A percentile compares a stretch with the other conserved stretches of the same genome.
phyloP scores from a whole-genome alignment of 2,113 vertebrate genomes.

The Tursiops truncatus region DNA sequence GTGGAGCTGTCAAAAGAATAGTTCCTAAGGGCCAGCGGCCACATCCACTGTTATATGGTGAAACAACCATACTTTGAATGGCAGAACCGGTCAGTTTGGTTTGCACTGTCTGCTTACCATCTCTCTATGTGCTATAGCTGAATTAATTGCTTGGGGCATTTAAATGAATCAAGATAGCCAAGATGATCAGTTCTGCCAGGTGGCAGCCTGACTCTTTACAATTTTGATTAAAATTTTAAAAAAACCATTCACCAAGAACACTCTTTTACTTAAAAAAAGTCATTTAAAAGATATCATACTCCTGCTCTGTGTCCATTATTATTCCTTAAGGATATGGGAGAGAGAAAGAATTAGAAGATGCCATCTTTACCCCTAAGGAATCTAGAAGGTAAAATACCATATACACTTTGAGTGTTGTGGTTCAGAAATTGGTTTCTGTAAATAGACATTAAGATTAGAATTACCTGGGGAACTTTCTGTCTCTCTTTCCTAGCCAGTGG shows the following conservation, averaged over 20 bases:
- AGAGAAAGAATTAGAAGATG: constrained; percentile 1
- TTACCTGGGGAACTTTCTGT: not conserved
- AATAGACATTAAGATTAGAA: not conserved
- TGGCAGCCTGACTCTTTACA: constrained; percentile 15
- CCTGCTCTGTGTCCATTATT: not conserved
- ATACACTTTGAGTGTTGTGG: not conserved
- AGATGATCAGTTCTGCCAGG: constrained; percentile 11
- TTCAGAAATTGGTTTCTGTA: not conserved
- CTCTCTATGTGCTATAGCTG: not conserved
- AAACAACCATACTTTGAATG: not conserved
- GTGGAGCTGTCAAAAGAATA: constrained; percentile 41
- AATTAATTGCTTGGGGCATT: not conserved
- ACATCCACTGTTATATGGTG: not conserved
- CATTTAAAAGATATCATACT: not conserved
- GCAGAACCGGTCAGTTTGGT: constrained; percentile 55
- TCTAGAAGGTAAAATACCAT: not conserved
- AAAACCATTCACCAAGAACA: constrained; percentile 6
- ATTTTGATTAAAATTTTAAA: constrained; percentile 27
- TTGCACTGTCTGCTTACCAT: not conserved
- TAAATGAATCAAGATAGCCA: constrained; percentile 10
- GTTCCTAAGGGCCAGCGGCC: constrained; percentile 53
- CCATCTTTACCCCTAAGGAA: not conserved
- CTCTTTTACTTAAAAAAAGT: not conserved
- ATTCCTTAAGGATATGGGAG: not conserved
- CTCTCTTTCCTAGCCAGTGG: not conserved